Evolutionary conservation across 2,888 invertebrate genomes (phyloP).

Genomic region (Drosophila anomelani): DNA sequence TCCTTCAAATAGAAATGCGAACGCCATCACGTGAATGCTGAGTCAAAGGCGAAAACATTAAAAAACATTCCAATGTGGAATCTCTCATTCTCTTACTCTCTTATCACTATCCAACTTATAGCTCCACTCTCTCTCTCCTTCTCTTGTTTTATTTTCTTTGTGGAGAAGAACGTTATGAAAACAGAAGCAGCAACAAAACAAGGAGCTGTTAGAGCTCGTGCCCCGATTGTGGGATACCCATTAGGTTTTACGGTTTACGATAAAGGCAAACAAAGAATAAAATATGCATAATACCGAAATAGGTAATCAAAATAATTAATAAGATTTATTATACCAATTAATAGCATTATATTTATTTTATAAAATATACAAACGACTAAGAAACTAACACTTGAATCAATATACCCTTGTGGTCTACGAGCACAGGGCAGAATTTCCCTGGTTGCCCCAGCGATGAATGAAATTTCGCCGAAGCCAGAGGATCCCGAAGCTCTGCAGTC

Average conservation of each 20-base stretch:
- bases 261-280: neutral
- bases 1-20: conserved; percentile 45
- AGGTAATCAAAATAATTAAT: neutral
- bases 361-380: neutral
- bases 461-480: conserved; percentile 48
- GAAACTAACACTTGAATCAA: fast-evolving
- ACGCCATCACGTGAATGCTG: conserved; percentile 66
- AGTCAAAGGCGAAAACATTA: conserved; percentile 47
- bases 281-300: neutral
- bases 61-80: conserved; percentile 30
- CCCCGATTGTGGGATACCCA: neutral
- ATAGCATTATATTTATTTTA: neutral
- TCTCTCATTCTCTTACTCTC: conserved; percentile 28
- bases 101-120: conserved; percentile 3
- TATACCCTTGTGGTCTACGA: conserved; percentile 23
- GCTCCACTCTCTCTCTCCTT: neutral
- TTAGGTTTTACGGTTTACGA: neutral
- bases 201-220: neutral
- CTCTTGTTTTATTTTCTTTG: conserved; percentile 8
- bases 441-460: conserved; percentile 65
- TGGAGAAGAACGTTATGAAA: conserved; percentile 73
- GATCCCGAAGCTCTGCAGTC: conserved; percentile 39
- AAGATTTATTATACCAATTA: neutral
- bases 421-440: conserved; percentile 35
- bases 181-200: conserved; percentile 67